Conservation (phyloP, 2,888 invertebrate species). For the Galeruca laticollis region DNA sequence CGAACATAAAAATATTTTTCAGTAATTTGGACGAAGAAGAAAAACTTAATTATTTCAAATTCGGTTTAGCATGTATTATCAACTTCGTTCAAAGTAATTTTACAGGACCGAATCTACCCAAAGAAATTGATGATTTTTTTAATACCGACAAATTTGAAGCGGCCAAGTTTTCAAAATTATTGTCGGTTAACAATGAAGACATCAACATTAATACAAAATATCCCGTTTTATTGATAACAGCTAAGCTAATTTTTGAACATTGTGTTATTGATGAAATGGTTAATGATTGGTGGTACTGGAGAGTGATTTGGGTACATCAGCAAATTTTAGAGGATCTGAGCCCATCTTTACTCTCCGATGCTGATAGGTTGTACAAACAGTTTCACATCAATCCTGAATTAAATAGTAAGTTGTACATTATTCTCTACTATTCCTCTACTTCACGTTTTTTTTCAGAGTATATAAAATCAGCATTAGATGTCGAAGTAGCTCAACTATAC, state of each 20-base stretch:
- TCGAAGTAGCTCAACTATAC: slow-evolving; percentile 77
- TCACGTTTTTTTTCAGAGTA: slow-evolving; percentile 36
- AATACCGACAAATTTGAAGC: slow-evolving; percentile 66
- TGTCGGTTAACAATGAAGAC: slow-evolving; percentile 76
- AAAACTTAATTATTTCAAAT: slow-evolving; percentile 66
- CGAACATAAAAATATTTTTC: slow-evolving; percentile 48
- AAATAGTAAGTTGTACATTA: neutral
- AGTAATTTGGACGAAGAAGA: slow-evolving; percentile 59
- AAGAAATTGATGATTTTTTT: slow-evolving; percentile 66
- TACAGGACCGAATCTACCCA: slow-evolving; percentile 76
- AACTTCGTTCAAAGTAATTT: slow-evolving; percentile 86
- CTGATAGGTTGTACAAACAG: slow-evolving; percentile 67
- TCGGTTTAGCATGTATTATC: slow-evolving; percentile 76
- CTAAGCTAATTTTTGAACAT: slow-evolving; percentile 65
- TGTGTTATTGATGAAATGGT: slow-evolving; percentile 61
- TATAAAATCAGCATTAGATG: slow-evolving; percentile 65
- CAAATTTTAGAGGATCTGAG: slow-evolving; percentile 81
- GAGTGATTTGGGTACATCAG: slow-evolving; percentile 82
- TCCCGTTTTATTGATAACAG: slow-evolving; percentile 68
- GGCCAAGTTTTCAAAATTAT: slow-evolving; percentile 64
- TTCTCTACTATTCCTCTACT: neutral
- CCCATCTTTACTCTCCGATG: slow-evolving; percentile 73
- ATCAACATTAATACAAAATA: slow-evolving; percentile 74
- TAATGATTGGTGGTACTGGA: slow-evolving; percentile 80
- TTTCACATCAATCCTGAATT: slow-evolving; percentile 52